Conservation (phyloP, 2,888 invertebrate species). For the Eupithecia abbreviata region DNA sequence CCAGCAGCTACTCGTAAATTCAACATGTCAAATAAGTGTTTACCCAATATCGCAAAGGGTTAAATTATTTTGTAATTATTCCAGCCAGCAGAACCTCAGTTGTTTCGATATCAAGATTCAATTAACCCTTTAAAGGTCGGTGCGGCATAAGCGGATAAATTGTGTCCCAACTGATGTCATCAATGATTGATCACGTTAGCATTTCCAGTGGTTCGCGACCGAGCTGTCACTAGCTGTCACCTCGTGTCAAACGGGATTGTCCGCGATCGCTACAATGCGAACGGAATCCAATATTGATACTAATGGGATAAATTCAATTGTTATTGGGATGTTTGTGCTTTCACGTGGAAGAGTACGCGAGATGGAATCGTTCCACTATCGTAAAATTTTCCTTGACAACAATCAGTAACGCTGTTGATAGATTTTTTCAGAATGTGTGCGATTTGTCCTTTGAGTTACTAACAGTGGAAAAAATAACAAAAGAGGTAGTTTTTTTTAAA, state of each 20-base stretch:
- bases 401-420: neutral
- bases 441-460: neutral
- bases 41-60: neutral
- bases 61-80: conserved; percentile 27
- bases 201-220: conserved; percentile 39
- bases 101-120: conserved; percentile 34
- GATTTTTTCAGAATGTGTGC: neutral
- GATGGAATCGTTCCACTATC: conserved; percentile 22
- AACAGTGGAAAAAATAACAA: neutral
- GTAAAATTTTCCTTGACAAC: conserved; percentile 18
- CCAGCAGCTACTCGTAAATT: neutral
- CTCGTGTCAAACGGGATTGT: conserved; percentile 41
- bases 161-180: conserved; percentile 40
- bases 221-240: conserved; percentile 45
- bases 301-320: conserved; percentile 34
- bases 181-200: conserved; percentile 43
- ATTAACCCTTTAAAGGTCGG: conserved; percentile 39
- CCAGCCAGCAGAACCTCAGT: conserved; percentile 26
- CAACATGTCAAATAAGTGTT: neutral
- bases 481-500: neutral
- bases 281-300: conserved; percentile 34
- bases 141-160: conserved; percentile 33
- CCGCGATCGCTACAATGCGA: conserved; percentile 34
- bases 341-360: conserved; percentile 24
- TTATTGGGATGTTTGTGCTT: conserved; percentile 26